Conservation (phyloP, 2,797 vertebrate genomes). For the Sparidentex hasta region DNA sequence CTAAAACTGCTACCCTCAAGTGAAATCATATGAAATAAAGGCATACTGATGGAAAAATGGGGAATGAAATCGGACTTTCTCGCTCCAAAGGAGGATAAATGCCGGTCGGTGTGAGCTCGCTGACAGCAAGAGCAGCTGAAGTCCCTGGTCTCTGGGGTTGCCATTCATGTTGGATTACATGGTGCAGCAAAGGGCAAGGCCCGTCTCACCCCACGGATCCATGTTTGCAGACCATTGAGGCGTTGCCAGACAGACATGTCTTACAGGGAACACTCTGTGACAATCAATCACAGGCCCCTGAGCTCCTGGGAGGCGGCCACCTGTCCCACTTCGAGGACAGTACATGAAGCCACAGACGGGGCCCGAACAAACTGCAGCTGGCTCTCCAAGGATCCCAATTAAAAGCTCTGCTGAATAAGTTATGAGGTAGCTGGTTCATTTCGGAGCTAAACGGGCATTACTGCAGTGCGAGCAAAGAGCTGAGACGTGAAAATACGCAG, state of each 20-base stretch:
- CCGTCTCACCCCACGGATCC: conserved; percentile 30
- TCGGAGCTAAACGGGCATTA: conserved; percentile 5
- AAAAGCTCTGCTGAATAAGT: conserved; percentile 52
- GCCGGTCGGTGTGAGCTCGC: neutral
- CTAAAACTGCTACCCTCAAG: neutral
- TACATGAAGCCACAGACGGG: neutral
- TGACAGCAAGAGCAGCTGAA: conserved; percentile 7
- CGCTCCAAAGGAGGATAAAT: neutral
- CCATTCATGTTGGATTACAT: conserved; percentile 46
- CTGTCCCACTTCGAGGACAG: conserved; percentile 52
- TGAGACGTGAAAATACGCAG: neutral
- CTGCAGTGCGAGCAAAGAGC: conserved; percentile 20
- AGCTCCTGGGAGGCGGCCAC: conserved; percentile 55
- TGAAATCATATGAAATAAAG: neutral
- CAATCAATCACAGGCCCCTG: conserved; percentile 41
- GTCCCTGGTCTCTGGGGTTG: conserved; percentile 5
- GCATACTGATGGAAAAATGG: neutral
- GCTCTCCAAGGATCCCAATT: conserved; percentile 29
- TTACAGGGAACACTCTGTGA: conserved; percentile 22
- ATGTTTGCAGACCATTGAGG: conserved; percentile 55
- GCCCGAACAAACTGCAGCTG: conserved; percentile 33
- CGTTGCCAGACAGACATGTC: conserved; percentile 52
- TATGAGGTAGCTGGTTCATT: conserved; percentile 24
- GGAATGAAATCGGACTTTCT: neutral
- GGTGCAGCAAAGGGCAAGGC: conserved; percentile 21